Percentiles rank a stretch among this genome's conserved stretches.
phyloP scores from a whole-genome alignment of 1,140 invertebrate genomes.

The Trachymyrmex cornetzi region DNA sequence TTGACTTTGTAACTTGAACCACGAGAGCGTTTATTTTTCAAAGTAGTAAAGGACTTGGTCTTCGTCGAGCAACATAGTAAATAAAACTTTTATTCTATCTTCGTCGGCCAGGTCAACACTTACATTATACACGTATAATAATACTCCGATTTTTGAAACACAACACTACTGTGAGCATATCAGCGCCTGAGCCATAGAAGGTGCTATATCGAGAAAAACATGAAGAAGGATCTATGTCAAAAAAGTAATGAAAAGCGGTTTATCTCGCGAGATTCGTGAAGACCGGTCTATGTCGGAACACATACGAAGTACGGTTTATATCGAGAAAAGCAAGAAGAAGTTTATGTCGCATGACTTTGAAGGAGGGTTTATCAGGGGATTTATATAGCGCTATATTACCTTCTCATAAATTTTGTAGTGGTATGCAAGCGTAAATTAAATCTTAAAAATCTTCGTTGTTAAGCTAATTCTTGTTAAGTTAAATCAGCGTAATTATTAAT shows the following conservation, averaged over 20 bases:
- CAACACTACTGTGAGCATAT: not conserved
- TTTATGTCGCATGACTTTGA: no score
- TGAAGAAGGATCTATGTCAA: no score
- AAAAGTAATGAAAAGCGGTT: no score
- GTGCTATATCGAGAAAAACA: no score
- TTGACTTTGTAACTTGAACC: conserved; percentile 38
- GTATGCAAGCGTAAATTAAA: not conserved
- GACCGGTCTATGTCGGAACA: no score
- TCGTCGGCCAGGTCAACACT: not conserved
- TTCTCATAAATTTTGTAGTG: no score
- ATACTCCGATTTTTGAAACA: not conserved
- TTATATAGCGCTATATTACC: no score
- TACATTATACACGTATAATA: not conserved
- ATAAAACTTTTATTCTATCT: not conserved
- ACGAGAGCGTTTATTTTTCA: conserved; percentile 9
- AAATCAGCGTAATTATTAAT: not conserved
- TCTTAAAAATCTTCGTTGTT: not conserved
- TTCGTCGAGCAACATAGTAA: not conserved
- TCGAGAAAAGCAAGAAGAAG: no score
- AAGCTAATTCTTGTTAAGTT: not conserved
- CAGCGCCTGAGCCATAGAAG: no score
- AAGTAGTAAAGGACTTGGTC: not conserved
- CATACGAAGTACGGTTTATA: no score
- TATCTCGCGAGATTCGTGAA: no score
- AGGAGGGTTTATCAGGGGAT: no score